These are phyloP conservation scores for Axis porcinus DNA, from an alignment of 2,113 vertebrate genomes.

Conservation along the genomic window DNA sequence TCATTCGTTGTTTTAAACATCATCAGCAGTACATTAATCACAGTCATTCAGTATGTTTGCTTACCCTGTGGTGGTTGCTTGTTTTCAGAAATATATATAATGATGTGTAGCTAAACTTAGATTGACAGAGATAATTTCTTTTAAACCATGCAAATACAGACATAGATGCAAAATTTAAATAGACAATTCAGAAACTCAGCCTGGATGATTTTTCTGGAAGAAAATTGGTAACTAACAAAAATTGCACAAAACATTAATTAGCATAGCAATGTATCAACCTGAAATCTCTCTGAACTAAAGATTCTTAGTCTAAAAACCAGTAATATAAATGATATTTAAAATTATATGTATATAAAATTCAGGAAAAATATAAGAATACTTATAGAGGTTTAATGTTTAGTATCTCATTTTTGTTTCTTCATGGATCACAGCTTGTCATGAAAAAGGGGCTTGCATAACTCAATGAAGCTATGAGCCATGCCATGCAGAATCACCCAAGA, in stretches of 20 bases:
- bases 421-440: not conserved
- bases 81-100: not conserved
- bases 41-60: not conserved
- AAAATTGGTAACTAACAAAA: not conserved
- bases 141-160: not conserved
- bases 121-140: not conserved
- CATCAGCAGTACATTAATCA: not conserved
- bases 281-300: not conserved
- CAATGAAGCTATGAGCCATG: not conserved
- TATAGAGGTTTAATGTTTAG: not conserved
- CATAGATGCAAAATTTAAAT: not conserved
- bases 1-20: not conserved
- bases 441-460: not conserved
- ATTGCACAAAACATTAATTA: not conserved
- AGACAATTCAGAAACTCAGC: not conserved
- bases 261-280: not conserved
- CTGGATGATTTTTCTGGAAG: not conserved
- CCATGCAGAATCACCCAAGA: not conserved
- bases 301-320: not conserved
- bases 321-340: not conserved
- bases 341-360: not conserved
- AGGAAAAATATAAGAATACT: not conserved
- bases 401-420: not conserved
- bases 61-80: not conserved
- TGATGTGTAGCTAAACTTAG: not conserved